Evolutionary conservation across 2,888 invertebrate genomes (phyloP).

Genomic region (Ashinkailepas kermadecensis): DNA sequence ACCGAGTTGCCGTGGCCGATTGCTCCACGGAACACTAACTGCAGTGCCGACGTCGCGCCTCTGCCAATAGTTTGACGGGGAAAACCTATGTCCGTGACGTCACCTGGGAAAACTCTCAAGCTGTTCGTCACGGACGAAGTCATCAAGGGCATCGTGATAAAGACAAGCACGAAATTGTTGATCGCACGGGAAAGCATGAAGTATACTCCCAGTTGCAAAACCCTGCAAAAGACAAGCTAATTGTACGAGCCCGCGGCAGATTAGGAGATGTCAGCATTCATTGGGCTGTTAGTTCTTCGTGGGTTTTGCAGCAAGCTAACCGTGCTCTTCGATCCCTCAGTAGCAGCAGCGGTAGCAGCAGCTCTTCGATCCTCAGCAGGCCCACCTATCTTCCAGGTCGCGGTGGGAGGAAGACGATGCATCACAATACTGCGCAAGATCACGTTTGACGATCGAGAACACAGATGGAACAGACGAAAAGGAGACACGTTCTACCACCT

Average conservation of each 20-base stretch:
- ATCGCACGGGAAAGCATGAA: background rate
- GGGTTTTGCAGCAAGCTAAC: background rate
- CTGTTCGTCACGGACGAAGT: background rate
- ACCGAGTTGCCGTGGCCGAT: background rate
- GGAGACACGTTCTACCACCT: background rate
- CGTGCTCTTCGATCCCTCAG: background rate
- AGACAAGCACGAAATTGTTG: background rate
- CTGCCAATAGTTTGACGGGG: background rate
- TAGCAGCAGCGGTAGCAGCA: background rate
- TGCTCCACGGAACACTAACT: background rate
- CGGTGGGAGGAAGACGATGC: background rate
- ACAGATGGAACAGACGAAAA: background rate
- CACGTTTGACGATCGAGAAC: background rate
- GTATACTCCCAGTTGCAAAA: background rate
- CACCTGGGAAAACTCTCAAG: background rate
- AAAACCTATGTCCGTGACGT: background rate
- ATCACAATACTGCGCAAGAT: background rate
- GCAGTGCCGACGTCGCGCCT: background rate
- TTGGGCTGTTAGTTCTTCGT: background rate
- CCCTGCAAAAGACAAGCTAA: background rate
- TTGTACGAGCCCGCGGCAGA: background rate
- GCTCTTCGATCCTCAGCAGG: background rate
- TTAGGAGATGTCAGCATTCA: background rate
- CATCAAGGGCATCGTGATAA: background rate
- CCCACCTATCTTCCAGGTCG: background rate